Base-by-base conservation (phyloP, 2,113 vertebrate genomes). In the Amazona vittata region DNA sequence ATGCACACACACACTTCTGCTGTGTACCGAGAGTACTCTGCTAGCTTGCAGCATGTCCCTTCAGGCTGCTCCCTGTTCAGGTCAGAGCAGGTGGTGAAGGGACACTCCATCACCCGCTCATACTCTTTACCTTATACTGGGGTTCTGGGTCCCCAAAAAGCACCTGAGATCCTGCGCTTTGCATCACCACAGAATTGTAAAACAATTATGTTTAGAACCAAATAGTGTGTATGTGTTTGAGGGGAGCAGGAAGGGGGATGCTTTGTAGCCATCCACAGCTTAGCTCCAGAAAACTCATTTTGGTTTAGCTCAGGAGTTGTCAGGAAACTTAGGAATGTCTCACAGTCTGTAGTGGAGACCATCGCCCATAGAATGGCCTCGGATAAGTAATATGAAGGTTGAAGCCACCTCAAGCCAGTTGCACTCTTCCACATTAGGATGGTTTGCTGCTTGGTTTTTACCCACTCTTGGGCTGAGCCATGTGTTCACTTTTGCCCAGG, bases 1-100 rank as follows among this genome's bases (percentile, higher is more conserved):
- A 2, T 1, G 3, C 3, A 0, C 3, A 9, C 46, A n/a, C 4
- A 15, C 10, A 4, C 35, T 67, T 53, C 29, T 63, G 16, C 55
- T 85, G 25, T 10, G 3, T 68, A 17, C 25, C 18, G 14, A 7
- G 50, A 35, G 37, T 25, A 5, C 35, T 90, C 4, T 5, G 4
- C 8, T 60, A 53, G 29, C 25, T 53, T 37, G 18, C 19, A 33
- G 35, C 19, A 2, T 62, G 29, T 39, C 29, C 26, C 57, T 77
- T 8, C 44, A 22, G 12, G 29, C 64, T 83, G 24, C 50, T 47
- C 13, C 35, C 26, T 75, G 10, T 21, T 60, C 18, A 65, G 44
- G n/a, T 65, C 44, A 41, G 10, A 69, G 43, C 20, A 59, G 35
- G 12, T 57, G 24, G 7, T 63, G 29, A 8, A 46, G 9, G 15